These are phyloP conservation scores for Antheraea assamensis DNA, from an alignment of 2,888 invertebrate species.

Conservation along the genomic window DNA sequence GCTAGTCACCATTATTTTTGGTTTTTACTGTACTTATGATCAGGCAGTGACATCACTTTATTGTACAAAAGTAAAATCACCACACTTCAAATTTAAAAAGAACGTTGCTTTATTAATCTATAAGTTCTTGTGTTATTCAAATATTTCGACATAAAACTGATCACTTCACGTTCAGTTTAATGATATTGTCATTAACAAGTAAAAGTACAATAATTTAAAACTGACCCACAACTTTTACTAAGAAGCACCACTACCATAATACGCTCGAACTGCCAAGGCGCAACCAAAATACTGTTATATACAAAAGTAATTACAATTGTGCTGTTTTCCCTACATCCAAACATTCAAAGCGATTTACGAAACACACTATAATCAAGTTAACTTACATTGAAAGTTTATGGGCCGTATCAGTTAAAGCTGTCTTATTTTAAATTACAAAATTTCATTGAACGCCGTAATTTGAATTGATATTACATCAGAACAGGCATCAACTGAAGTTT, in stretches of 20 bases:
- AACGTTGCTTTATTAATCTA: neutral
- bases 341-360: constrained; percentile 42
- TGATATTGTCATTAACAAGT: constrained; percentile 18
- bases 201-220: constrained; percentile 24
- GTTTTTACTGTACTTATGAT: no score
- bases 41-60: neutral
- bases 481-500: constrained; percentile 41
- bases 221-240: constrained; percentile 21
- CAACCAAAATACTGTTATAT: constrained; percentile 47
- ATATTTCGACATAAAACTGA: neutral
- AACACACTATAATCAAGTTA: constrained; percentile 35
- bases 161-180: neutral
- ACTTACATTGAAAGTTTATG: constrained; percentile 35
- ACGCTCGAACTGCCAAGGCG: constrained; percentile 50
- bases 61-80: neutral
- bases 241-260: constrained; percentile 14
- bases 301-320: constrained; percentile 39
- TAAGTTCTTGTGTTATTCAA: neutral
- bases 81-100: neutral
- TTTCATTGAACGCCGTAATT: constrained; percentile 45
- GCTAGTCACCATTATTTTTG: no score
- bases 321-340: constrained; percentile 45
- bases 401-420: constrained; percentile 26
- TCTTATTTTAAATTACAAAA: constrained; percentile 36
- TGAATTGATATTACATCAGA: constrained; percentile 43